These are phyloP conservation scores for Cheilosia vernalis DNA, from an alignment of 2,888 invertebrate genomes.

Conservation along the genomic window DNA sequence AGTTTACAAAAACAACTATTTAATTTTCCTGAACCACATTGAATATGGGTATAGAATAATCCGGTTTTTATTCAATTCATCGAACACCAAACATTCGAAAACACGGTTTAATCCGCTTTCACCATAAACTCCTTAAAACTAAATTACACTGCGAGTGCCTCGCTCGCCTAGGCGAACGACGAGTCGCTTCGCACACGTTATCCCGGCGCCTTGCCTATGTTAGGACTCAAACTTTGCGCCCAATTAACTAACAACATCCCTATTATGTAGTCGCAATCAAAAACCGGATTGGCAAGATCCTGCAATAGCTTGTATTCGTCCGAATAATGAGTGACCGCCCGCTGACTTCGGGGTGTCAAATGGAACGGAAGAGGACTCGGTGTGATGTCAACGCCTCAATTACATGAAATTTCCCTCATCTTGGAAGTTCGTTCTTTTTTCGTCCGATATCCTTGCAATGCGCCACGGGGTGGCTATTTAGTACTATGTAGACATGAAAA, in stretches of 20 bases:
- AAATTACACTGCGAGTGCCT: not conserved
- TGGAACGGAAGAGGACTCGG: conserved; percentile 53
- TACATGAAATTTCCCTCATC: conserved; percentile 42
- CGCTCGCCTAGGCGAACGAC: not conserved
- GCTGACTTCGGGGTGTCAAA: conserved; percentile 63
- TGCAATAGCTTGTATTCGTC: conserved; percentile 24
- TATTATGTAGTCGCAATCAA: conserved; percentile 24
- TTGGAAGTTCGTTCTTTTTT: conserved; percentile 19
- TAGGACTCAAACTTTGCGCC: conserved; percentile 37
- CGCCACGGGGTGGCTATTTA: conserved; percentile 54
- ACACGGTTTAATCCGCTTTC: conserved; percentile 2
- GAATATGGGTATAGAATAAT: conserved; percentile 5
- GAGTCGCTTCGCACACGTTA: not conserved
- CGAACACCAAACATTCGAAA: not conserved
- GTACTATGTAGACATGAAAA: conserved; percentile 47
- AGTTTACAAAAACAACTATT: no score
- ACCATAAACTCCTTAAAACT: conserved; percentile 15
- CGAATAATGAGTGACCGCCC: conserved; percentile 71
- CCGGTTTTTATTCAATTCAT: conserved; percentile 6
- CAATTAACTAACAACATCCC: conserved; percentile 60
- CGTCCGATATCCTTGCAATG: not conserved
- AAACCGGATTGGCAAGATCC: conserved; percentile 57
- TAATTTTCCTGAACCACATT: not conserved
- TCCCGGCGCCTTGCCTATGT: not conserved
- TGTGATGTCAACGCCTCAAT: conserved; percentile 66